A percentile compares a stretch with the other conserved stretches of the same genome.
Conservation (phyloP, 1,140 invertebrate species). For the Penaeus vannamei region DNA sequence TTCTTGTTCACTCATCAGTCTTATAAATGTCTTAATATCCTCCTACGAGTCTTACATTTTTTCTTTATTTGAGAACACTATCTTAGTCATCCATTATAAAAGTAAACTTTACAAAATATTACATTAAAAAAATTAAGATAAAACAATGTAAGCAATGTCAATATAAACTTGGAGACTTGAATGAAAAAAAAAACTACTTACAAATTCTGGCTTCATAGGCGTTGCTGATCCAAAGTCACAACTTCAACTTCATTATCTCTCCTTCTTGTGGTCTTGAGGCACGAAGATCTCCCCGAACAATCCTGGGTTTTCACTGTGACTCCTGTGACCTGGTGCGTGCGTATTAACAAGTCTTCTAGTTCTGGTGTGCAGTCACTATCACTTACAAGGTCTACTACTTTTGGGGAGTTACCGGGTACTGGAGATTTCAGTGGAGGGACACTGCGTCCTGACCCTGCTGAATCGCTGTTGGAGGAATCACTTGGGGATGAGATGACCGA, state of each 20-base stretch:
- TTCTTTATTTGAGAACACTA: too few relatives aligned
- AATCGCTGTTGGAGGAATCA: background rate
- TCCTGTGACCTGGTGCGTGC: conserved; percentile 33
- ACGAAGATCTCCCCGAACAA: conserved; percentile 58
- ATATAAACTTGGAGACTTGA: too few relatives aligned
- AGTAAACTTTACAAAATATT: too few relatives aligned
- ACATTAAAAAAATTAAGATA: too few relatives aligned
- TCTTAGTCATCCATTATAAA: too few relatives aligned
- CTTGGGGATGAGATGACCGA: background rate
- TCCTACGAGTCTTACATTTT: too few relatives aligned
- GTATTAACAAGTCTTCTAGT: conserved; percentile 48
- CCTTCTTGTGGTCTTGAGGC: conserved; percentile 63
- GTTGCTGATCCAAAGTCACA: conserved; percentile 65
- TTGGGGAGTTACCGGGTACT: conserved; percentile 21
- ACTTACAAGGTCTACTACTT: conserved; percentile 52
- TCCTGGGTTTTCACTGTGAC: conserved; percentile 32
- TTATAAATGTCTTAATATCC: too few relatives aligned
- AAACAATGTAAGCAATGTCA: too few relatives aligned
- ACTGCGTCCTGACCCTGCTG: conserved; percentile 3
- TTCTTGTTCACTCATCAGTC: too few relatives aligned
- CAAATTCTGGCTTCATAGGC: conserved; percentile 29
- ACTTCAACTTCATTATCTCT: conserved; percentile 65
- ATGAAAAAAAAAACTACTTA: too few relatives aligned
- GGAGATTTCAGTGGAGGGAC: conserved; percentile 36
- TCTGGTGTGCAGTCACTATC: conserved; percentile 59